A percentile compares a stretch with the other conserved stretches of the same genome.
These are phyloP conservation scores for Lasioglossum calceatum DNA, from an alignment of 2,888 invertebrate species.

Conservation along the genomic window DNA sequence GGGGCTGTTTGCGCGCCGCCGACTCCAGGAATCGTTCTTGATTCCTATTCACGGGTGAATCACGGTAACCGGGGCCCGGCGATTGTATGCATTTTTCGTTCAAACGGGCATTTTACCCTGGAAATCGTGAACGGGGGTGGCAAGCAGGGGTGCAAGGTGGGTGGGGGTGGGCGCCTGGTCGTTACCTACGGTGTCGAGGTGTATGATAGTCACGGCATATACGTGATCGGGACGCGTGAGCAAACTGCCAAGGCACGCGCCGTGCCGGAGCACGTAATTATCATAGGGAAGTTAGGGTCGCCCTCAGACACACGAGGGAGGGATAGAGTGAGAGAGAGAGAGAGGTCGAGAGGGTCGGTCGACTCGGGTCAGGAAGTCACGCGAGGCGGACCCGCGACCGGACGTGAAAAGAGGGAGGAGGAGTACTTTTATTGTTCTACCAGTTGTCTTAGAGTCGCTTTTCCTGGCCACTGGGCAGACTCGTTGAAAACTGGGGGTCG, in stretches of 20 bases:
- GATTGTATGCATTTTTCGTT: conserved; percentile 54
- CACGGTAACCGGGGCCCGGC: conserved; percentile 53
- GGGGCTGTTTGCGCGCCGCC: background rate
- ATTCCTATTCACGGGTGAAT: conserved; percentile 7
- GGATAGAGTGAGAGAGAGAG: conserved; percentile 26
- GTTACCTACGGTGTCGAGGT: conserved; percentile 76
- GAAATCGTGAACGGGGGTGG: conserved; percentile 33
- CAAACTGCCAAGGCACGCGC: conserved; percentile 80
- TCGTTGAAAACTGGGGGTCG: conserved; percentile 60
- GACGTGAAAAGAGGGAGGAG: conserved; percentile 57
- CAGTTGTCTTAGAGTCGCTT: conserved; percentile 74
- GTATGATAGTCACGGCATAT: conserved; percentile 78
- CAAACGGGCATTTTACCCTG: conserved; percentile 41
- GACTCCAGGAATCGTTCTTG: background rate
- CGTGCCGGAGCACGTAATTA: conserved; percentile 80
- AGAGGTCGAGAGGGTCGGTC: conserved; percentile 58
- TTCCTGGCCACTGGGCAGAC: conserved; percentile 72
- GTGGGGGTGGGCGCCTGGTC: conserved; percentile 60
- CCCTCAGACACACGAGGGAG: conserved; percentile 47
- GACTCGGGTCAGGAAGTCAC: conserved; percentile 80
- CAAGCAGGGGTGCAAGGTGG: background rate
- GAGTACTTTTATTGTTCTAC: conserved; percentile 72
- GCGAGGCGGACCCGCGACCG: conserved; percentile 74
- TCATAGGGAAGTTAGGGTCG: conserved; percentile 76
- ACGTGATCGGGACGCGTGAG: conserved; percentile 76